Conservation (phyloP, 2,888 invertebrate species). For the Agrotis clavis region DNA sequence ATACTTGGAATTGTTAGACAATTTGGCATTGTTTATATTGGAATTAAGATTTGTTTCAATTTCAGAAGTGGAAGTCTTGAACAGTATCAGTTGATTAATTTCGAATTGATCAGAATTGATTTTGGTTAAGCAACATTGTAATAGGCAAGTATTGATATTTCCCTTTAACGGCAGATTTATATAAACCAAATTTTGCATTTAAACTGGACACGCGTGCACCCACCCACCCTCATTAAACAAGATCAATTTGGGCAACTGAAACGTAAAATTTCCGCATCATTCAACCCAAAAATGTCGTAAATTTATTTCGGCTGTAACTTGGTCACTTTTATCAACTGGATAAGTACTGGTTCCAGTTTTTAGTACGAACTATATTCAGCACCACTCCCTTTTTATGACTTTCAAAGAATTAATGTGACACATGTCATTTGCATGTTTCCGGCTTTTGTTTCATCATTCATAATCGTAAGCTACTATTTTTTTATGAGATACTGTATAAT, state of each 20-base stretch:
- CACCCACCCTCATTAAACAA: slow-evolving; percentile 38
- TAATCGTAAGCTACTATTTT: background rate
- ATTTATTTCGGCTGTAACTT: slow-evolving; percentile 29
- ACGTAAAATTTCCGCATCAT: slow-evolving; percentile 33
- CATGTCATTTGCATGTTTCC: background rate
- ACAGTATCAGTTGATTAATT: slow-evolving; percentile 7
- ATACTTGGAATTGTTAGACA: slow-evolving; percentile 22
- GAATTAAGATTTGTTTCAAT: slow-evolving; percentile 29
- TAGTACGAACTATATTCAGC: slow-evolving; percentile 17
- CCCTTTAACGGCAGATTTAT: background rate
- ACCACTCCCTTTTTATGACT: slow-evolving; percentile 28
- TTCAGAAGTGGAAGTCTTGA: slow-evolving; percentile 9
- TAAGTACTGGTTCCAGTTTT: slow-evolving; percentile 23
- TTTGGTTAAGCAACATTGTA: background rate
- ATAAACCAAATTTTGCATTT: slow-evolving; percentile 1
- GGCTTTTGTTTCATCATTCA: slow-evolving; percentile 1
- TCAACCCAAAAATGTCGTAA: slow-evolving; percentile 26
- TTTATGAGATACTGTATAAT: slow-evolving; percentile 2
- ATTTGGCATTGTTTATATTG: slow-evolving; percentile 32
- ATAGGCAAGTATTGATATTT: background rate
- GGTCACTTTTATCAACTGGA: slow-evolving; percentile 14
- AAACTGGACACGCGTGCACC: background rate
- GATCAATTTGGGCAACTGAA: slow-evolving; percentile 24
- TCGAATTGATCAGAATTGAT: slow-evolving; percentile 17
- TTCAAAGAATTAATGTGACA: slow-evolving; percentile 2